Base-by-base conservation (phyloP, 2,113 vertebrate genomes). In the human region DNA sequence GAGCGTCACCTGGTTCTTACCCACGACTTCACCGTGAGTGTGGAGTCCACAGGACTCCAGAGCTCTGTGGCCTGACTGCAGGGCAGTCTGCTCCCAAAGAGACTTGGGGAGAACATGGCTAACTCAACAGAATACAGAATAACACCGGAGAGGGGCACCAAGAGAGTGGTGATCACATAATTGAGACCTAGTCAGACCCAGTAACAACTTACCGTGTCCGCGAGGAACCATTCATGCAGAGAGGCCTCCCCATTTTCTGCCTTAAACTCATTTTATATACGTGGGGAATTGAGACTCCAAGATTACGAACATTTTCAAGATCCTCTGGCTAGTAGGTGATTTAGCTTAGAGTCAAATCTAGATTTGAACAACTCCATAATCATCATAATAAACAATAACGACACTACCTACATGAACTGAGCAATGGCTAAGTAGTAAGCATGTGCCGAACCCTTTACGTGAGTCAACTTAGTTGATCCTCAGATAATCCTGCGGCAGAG, bases 1-100 rank as follows among this genome's bases (percentile, higher is more conserved):
- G 79, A 97, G 96, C 22, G 40, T 92, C 82, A 97, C 83, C 94
- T 55, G 76, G 72, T 90, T 94, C 89, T 95, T 80, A 66, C 27
- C 68, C 89, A 79, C 1, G 1, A 0, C 72, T 94, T 70, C 38
- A 55, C 66, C 17, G 18, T 10, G 66, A 30, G 5, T 3, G n/a
- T 1, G 43, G 43, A 61, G 79, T 90, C 91, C 93, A 52, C 27
- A 6, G 1, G 4, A 45, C 22, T 6, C 8, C 61, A 64, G 61
- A 64, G 27, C 61, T 30, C 11, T 64, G 61, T 64, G 61, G 61
- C 12, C 27, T 13, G 27, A 32, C 0, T 64, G 61, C 72, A 79
- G 92, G 61, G 22, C 70, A n/a, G 13, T 16, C 0, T 14, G 66
- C 30, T 22, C n/a, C 1, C 0, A 0, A 5, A 10, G n/a, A n/a